phyloP scores from a whole-genome alignment of 2,888 invertebrate genomes.

The Chaetoderma sp. region DNA sequence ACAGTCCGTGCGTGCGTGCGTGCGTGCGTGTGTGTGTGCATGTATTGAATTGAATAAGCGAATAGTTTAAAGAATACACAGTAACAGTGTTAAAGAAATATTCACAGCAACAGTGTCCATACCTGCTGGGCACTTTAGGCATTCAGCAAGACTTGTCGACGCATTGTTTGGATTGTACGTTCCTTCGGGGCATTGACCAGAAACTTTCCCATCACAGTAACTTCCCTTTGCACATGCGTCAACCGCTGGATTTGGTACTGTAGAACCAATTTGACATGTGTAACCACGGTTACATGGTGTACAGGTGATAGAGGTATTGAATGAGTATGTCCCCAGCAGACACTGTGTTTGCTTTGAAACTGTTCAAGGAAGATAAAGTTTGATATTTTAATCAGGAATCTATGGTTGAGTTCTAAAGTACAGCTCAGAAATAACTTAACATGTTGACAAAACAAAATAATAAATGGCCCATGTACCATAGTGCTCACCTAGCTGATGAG shows the following conservation, averaged over 20 bases:
- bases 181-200: conserved; percentile 55
- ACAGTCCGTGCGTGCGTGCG: too few relatives aligned
- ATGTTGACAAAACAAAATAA: too few relatives aligned
- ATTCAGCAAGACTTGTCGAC: conserved; percentile 43
- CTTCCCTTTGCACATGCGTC: conserved; percentile 57
- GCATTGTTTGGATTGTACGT: conserved; percentile 60
- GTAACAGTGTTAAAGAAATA: too few relatives aligned
- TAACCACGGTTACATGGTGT: conserved; percentile 55
- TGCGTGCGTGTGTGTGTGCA: too few relatives aligned
- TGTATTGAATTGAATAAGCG: too few relatives aligned
- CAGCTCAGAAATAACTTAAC: too few relatives aligned
- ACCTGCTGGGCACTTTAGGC: conserved; percentile 61
- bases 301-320: conserved; percentile 47
- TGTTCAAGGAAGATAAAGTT: conserved; percentile 35
- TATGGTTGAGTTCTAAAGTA: background rate
- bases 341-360: conserved; percentile 57
- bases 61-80: too few relatives aligned
- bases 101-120: too few relatives aligned
- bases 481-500: too few relatives aligned
- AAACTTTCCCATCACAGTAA: conserved; percentile 61
- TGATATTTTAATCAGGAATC: background rate
- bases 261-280: conserved; percentile 55
- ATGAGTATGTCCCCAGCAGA: conserved; percentile 59
- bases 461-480: background rate
- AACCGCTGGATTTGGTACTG: conserved; percentile 48